These are phyloP conservation scores for Andrena praecox DNA, from an alignment of 2,888 invertebrate species.

Conservation along the genomic window DNA sequence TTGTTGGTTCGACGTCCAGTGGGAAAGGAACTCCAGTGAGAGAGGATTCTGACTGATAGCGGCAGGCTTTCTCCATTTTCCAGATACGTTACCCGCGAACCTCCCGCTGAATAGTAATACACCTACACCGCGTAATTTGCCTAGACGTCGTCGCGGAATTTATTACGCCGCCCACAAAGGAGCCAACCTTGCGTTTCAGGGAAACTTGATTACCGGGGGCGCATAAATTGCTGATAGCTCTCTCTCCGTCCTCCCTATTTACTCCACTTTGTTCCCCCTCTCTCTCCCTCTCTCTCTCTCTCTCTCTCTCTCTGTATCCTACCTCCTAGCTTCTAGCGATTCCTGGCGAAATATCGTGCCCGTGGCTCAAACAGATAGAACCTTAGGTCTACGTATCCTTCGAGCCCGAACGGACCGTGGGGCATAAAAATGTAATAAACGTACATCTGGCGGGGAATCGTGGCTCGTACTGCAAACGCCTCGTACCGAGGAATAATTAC, in stretches of 20 bases:
- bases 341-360: conserved; percentile 18
- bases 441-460: conserved; percentile 55
- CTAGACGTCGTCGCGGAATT: conserved; percentile 56
- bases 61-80: neutral
- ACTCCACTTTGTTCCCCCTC: conserved; percentile 19
- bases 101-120: conserved; percentile 33
- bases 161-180: conserved; percentile 64
- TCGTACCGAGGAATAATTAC: conserved; percentile 63
- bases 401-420: neutral
- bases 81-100: neutral
- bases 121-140: conserved; percentile 57
- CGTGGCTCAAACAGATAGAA: neutral
- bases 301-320: neutral
- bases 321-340: neutral
- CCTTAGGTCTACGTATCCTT: neutral
- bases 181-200: conserved; percentile 52
- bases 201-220: conserved; percentile 63
- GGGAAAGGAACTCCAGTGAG: no score
- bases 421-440: conserved; percentile 30
- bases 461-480: conserved; percentile 50
- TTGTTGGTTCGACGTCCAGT: no score
- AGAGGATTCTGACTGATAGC: neutral
- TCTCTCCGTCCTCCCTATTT: conserved; percentile 23
- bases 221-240: conserved; percentile 60
- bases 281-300: neutral